phyloP scores from a whole-genome alignment of 2,888 invertebrate genomes.

The Agonopterix subpropinquella region DNA sequence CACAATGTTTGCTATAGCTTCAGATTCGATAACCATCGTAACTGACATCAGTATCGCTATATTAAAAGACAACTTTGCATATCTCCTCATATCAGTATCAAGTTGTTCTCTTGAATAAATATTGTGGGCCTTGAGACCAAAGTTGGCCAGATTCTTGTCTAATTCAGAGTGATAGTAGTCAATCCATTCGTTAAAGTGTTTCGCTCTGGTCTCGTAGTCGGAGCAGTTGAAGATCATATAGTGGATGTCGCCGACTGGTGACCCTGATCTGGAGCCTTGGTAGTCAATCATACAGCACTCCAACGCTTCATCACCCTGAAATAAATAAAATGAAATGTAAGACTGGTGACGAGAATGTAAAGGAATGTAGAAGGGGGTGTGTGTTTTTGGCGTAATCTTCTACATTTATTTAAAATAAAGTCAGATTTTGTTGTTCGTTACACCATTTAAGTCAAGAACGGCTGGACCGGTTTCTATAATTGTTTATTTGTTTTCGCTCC shows the following conservation, averaged over 20 bases:
- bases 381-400: background rate
- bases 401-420: no score
- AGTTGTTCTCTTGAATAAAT: constrained; percentile 24
- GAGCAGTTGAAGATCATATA: constrained; percentile 36
- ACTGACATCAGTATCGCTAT: constrained; percentile 15
- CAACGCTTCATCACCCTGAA: constrained; percentile 23
- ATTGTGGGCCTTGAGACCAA: constrained; percentile 19
- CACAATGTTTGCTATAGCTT: constrained; percentile 16
- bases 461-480: no score
- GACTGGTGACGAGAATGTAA: background rate
- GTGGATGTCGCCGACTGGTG: constrained; percentile 29
- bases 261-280: constrained; percentile 25
- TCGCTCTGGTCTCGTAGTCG: constrained; percentile 23
- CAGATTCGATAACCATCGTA: constrained; percentile 16
- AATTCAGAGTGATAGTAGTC: constrained; percentile 26
- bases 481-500: no score
- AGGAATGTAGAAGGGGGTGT: background rate
- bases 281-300: constrained; percentile 36
- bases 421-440: no score
- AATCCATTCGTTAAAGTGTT: constrained; percentile 27
- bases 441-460: no score
- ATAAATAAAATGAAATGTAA: constrained; percentile 3
- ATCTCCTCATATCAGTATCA: constrained; percentile 25
- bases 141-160: constrained; percentile 19
- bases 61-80: constrained; percentile 19